phyloP scores from a whole-genome alignment of 1,140 invertebrate species.

The Globodera rostochiensis region DNA sequence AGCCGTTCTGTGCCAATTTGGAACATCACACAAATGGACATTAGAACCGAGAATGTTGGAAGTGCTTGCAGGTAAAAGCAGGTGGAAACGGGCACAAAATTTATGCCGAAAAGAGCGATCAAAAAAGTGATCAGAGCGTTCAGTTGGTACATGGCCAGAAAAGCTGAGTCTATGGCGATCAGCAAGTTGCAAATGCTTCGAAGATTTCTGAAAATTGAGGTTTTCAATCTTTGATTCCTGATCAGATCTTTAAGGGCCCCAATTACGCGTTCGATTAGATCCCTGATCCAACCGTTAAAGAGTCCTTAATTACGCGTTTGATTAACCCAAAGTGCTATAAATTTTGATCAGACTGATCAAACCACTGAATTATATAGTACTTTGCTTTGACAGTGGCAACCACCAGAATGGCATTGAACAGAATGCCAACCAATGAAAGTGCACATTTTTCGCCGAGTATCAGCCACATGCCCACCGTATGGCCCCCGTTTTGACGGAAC shows the following conservation, averaged over 20 bases:
- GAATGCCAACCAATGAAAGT: neutral
- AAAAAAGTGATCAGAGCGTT: neutral
- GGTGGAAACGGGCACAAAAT: neutral
- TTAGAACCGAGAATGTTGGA: neutral
- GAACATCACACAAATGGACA: neutral
- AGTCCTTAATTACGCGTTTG: no score
- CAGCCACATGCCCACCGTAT: neutral
- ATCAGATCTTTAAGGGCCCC: no score
- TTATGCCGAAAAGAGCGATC: neutral
- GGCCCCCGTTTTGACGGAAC: neutral
- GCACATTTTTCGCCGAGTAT: neutral
- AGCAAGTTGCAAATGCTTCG: neutral
- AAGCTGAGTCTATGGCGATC: neutral
- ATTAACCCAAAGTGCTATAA: no score
- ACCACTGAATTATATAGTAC: neutral
- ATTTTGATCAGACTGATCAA: no score
- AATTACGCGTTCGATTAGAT: no score
- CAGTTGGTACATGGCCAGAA: neutral
- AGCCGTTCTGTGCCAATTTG: neutral
- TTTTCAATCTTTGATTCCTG: no score
- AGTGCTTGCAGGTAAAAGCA: neutral
- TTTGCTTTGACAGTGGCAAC: neutral
- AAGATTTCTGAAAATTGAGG: neutral
- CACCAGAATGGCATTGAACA: neutral
- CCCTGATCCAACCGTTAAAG: neutral